Evolutionary conservation across 2,113 vertebrate genomes (phyloP).

Genomic region (Phrynocephalus versicolor): DNA sequence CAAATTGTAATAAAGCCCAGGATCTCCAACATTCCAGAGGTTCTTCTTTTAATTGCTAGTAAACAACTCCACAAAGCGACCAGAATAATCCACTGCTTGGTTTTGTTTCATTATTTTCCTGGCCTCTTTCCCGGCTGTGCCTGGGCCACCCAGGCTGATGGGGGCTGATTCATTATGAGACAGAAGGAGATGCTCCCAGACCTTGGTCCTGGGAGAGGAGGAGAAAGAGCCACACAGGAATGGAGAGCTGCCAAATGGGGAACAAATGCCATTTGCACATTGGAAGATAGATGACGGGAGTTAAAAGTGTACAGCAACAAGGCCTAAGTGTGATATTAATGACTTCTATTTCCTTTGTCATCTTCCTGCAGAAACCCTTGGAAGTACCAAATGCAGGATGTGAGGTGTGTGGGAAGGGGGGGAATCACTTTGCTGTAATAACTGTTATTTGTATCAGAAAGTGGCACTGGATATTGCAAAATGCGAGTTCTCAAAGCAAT

Average conservation of each 20-base stretch:
- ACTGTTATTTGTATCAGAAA: slow-evolving; percentile 78
- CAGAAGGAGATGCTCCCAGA: slow-evolving; percentile 15
- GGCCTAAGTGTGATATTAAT: slow-evolving; percentile 71
- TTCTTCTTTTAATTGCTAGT: slow-evolving; percentile 36
- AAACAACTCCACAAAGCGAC: slow-evolving; percentile 23
- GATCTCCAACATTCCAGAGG: not conserved
- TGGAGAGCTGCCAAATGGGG: slow-evolving; percentile 29
- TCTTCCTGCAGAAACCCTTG: slow-evolving; percentile 74
- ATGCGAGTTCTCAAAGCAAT: slow-evolving; percentile 72
- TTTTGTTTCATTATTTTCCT: not conserved
- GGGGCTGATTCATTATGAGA: slow-evolving; percentile 42
- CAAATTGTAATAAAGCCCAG: not conserved
- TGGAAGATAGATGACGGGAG: slow-evolving; percentile 66
- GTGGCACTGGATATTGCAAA: slow-evolving; percentile 69
- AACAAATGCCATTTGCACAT: slow-evolving; percentile 51
- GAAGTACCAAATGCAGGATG: slow-evolving; percentile 47
- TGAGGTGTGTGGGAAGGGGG: not conserved
- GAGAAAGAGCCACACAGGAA: not conserved
- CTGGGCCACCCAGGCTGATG: not conserved
- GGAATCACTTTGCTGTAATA: slow-evolving; percentile 75
- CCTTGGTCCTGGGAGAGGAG: not conserved
- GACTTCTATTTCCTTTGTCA: slow-evolving; percentile 71
- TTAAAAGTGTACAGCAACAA: slow-evolving; percentile 57
- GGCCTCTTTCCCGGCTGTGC: no score
- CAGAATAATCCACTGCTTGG: no score